phyloP scores from a whole-genome alignment of 2,797 vertebrate genomes.

The Alosa sapidissima region DNA sequence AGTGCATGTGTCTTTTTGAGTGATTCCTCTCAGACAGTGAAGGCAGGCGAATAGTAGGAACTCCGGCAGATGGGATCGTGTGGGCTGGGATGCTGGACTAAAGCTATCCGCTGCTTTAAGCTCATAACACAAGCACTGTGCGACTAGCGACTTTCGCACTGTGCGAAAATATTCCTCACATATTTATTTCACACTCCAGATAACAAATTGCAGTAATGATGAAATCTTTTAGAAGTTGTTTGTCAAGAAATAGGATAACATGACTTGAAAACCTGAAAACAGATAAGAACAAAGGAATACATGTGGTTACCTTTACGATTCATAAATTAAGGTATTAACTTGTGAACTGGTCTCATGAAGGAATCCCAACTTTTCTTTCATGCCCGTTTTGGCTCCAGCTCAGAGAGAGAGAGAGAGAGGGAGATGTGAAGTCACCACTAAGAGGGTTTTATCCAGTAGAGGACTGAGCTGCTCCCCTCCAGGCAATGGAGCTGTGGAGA shows the following conservation, averaged over 20 bases:
- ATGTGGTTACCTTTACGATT: neutral
- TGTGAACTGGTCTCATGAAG: neutral
- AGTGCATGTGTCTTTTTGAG: conserved; percentile 10
- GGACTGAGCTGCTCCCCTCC: neutral
- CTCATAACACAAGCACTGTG: neutral
- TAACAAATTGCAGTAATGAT: neutral
- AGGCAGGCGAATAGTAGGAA: neutral
- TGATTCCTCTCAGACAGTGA: neutral
- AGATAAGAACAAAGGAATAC: neutral
- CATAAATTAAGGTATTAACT: neutral
- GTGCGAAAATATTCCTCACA: neutral
- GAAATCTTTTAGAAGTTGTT: neutral
- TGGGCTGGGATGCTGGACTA: neutral
- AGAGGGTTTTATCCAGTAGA: neutral
- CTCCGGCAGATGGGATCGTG: neutral
- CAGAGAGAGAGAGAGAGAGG: neutral
- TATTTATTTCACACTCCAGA: no score
- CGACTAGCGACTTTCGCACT: neutral
- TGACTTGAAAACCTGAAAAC: neutral
- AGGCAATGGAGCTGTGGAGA: neutral
- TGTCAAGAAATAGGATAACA: neutral
- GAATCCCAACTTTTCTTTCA: neutral
- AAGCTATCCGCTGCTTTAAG: neutral
- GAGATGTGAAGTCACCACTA: neutral
- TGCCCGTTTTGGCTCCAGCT: neutral